A percentile compares a stretch with the other conserved stretches of the same genome.
phyloP scores from a whole-genome alignment of 2,888 invertebrate genomes.

The Koerneria pararmatus region DNA sequence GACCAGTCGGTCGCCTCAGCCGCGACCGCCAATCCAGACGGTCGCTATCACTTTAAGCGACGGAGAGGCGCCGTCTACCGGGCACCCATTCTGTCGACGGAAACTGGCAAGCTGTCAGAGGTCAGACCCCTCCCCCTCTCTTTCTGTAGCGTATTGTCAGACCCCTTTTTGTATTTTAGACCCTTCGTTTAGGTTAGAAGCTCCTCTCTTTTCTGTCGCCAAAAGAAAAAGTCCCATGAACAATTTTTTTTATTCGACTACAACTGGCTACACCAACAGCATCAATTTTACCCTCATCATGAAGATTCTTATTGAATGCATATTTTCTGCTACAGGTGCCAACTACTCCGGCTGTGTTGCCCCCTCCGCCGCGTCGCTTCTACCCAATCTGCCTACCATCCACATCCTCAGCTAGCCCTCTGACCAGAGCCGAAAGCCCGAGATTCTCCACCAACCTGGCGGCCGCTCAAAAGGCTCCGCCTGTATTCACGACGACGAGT shows the following conservation, averaged over 20 bases:
- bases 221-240: background rate
- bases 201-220: no score
- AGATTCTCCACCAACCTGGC: background rate
- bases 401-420: background rate
- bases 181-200: no score
- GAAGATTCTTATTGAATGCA: no score
- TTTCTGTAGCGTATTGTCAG: no score
- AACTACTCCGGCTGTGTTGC: background rate
- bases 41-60: slow-evolving; percentile 43
- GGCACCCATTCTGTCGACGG: slow-evolving; percentile 10
- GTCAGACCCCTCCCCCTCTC: slow-evolving; percentile 1
- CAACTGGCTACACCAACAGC: no score
- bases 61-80: slow-evolving; percentile 41
- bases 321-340: background rate
- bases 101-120: slow-evolving; percentile 6
- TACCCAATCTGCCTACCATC: slow-evolving; percentile 13
- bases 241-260: no score
- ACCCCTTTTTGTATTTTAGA: no score
- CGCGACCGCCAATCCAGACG: slow-evolving; percentile 30
- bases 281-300: no score
- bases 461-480: background rate
- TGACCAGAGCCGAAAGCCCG: background rate
- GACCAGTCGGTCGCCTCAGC: slow-evolving; percentile 18
- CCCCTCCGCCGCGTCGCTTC: slow-evolving; percentile 14
- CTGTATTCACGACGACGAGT: slow-evolving; percentile 23